Percentiles rank a stretch among this genome's conserved stretches.
Conservation (phyloP, 2,888 invertebrate genomes). For the Limenitis camilla region DNA sequence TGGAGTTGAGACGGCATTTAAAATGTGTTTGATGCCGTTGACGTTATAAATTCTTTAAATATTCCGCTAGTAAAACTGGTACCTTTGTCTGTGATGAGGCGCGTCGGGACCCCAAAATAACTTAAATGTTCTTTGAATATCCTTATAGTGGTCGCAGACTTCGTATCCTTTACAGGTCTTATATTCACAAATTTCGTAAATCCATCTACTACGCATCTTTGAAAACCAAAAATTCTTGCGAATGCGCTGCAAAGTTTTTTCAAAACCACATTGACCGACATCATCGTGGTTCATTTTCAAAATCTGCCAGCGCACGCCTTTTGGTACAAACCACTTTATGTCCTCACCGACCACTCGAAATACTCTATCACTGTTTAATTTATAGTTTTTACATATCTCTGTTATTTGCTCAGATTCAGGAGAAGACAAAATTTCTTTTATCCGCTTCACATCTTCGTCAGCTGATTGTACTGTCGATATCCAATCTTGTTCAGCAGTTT, state of each 20-base stretch:
- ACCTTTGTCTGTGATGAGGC: constrained; percentile 40
- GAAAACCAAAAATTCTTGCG: too few species aligned
- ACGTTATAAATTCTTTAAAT: background rate
- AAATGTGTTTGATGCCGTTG: background rate
- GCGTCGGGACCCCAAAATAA: constrained; percentile 18
- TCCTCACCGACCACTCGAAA: too few species aligned
- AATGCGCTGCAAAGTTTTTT: too few species aligned
- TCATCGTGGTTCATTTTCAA: background rate
- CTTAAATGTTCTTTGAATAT: constrained; percentile 29
- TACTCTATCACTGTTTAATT: background rate
- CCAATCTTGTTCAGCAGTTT: too few species aligned
- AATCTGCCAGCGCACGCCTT: too few species aligned
- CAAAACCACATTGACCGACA: too few species aligned
- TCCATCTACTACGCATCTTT: constrained; percentile 29
- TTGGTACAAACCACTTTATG: too few species aligned
- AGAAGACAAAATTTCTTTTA: too few species aligned
- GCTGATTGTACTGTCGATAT: too few species aligned
- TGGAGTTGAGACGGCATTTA: background rate
- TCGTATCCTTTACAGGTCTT: constrained; percentile 33
- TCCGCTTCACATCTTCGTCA: too few species aligned
- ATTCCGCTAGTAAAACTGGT: constrained; percentile 33
- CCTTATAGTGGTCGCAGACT: constrained; percentile 29
- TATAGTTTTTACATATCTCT: constrained; percentile 22
- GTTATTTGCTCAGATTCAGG: too few species aligned
- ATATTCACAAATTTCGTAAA: constrained; percentile 41